phyloP scores from a whole-genome alignment of 1,140 invertebrate species.

The Melanaphis sacchari region DNA sequence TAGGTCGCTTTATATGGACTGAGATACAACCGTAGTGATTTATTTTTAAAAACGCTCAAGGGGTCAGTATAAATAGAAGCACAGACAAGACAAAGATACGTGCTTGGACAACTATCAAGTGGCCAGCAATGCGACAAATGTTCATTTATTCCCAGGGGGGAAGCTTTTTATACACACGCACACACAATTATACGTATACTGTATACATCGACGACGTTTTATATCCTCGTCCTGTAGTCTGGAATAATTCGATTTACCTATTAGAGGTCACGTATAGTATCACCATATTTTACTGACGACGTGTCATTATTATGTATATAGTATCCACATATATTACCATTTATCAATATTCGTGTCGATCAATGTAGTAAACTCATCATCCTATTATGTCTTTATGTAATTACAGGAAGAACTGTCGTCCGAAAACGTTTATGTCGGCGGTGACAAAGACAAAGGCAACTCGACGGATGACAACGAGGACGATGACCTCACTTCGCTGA shows the following conservation, averaged over 20 bases:
- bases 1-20: conserved; percentile 41
- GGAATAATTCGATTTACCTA: conserved; percentile 11
- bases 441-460: conserved; percentile 58
- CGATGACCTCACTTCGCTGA: conserved; percentile 86
- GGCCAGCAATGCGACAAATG: conserved; percentile 54
- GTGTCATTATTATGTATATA: not conserved
- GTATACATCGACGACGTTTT: not conserved
- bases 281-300: not conserved
- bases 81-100: conserved; percentile 37
- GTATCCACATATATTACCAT: not conserved
- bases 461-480: conserved; percentile 65
- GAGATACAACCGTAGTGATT: conserved; percentile 35
- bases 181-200: not conserved
- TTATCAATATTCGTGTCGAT: not conserved
- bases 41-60: conserved; percentile 51
- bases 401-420: conserved; percentile 50
- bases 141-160: conserved; percentile 34
- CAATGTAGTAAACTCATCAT: not conserved
- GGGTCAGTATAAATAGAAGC: conserved; percentile 56
- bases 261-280: conserved; percentile 23
- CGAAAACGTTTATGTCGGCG: conserved; percentile 56
- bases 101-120: conserved; percentile 57
- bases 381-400: not conserved
- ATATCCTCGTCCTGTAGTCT: not conserved
- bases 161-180: conserved; percentile 30